Percentiles rank a stretch among this genome's conserved stretches.
These are phyloP conservation scores for Pleuronectes platessa DNA, from an alignment of 2,113 vertebrate genomes.

Conservation along the genomic window DNA sequence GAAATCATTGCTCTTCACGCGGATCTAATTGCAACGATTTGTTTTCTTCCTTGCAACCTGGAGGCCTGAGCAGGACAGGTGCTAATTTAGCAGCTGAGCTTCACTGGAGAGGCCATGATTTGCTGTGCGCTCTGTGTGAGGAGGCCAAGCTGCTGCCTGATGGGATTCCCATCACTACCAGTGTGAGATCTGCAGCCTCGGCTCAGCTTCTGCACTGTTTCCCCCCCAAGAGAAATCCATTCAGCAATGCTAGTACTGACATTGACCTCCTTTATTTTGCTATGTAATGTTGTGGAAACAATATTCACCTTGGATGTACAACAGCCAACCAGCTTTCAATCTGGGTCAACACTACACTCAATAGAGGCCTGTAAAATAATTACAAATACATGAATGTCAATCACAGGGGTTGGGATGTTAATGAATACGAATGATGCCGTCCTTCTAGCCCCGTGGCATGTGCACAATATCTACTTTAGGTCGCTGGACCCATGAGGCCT, in stretches of 20 bases:
- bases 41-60: not conserved
- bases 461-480: slow-evolving; percentile 30
- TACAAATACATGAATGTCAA: slow-evolving; percentile 23
- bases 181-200: not conserved
- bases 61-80: slow-evolving; percentile 10
- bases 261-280: not conserved
- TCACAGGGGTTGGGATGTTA: slow-evolving; percentile 31
- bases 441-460: slow-evolving; percentile 15
- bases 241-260: not conserved
- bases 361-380: slow-evolving; percentile 35
- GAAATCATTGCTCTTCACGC: too few species aligned
- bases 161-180: slow-evolving; percentile 21
- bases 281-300: not conserved
- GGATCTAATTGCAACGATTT: not conserved
- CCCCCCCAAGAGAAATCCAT: too few species aligned
- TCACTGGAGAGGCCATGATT: not conserved
- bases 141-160: slow-evolving; percentile 16
- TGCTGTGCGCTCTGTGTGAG: slow-evolving; percentile 30
- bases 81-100: slow-evolving; percentile 2
- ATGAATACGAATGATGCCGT: slow-evolving; percentile 62
- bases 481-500: slow-evolving; percentile 53
- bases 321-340: not conserved
- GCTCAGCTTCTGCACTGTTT: too few species aligned
- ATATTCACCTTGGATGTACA: not conserved
- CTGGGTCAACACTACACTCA: slow-evolving; percentile 3